These are phyloP conservation scores for Thunnus maccoyii DNA, from an alignment of 2,113 vertebrate species.

Conservation along the genomic window DNA sequence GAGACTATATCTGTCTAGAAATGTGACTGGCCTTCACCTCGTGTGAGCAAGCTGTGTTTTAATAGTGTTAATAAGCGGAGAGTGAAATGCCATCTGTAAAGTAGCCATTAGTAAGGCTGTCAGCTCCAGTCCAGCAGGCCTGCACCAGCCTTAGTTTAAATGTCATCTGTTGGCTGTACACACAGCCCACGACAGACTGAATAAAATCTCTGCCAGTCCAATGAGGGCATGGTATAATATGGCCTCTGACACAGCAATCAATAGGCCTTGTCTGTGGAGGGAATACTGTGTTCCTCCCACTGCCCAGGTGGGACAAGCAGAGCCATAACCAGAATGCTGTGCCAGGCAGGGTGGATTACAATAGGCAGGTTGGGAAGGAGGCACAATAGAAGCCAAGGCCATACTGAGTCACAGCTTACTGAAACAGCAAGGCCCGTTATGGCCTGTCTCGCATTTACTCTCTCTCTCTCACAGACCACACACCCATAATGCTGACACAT, in stretches of 20 bases:
- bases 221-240: constrained; percentile 75
- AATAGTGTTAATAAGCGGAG: constrained; percentile 72
- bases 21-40: constrained; percentile 56
- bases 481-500: constrained; percentile 55
- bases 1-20: constrained; percentile 42
- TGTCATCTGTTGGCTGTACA: constrained; percentile 73
- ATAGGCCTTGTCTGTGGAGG: constrained; percentile 77
- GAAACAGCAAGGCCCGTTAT: constrained; percentile 37
- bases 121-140: constrained; percentile 56
- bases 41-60: constrained; percentile 74
- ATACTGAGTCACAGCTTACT: constrained; percentile 64
- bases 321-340: constrained; percentile 66
- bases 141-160: constrained; percentile 69
- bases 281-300: constrained; percentile 67
- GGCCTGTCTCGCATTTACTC: constrained; percentile 27
- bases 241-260: constrained; percentile 81
- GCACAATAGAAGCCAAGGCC: constrained; percentile 24
- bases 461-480: constrained; percentile 27
- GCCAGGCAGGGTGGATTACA: constrained; percentile 59
- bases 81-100: constrained; percentile 81
- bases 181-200: constrained; percentile 46
- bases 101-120: constrained; percentile 76
- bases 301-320: constrained; percentile 54
- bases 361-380: constrained; percentile 38
- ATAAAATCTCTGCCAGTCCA: constrained; percentile 65